Conservation (phyloP, 2,113 vertebrate species). For the Atlantisia rogersi region DNA sequence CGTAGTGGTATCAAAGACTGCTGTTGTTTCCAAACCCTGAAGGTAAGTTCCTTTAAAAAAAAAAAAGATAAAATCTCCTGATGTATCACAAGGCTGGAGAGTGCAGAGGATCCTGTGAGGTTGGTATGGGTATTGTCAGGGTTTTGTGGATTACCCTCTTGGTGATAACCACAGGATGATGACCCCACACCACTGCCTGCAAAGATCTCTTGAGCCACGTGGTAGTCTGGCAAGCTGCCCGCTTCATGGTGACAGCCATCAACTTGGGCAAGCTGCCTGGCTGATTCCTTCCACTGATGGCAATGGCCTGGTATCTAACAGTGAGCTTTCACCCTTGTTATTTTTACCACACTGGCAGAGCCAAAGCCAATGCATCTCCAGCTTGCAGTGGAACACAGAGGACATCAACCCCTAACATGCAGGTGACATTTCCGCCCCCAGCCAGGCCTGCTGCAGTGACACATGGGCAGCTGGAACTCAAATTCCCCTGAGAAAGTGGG, state of each 20-base stretch:
- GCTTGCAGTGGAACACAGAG: background rate
- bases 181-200: background rate
- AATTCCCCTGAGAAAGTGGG: background rate
- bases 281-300: background rate
- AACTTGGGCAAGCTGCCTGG: background rate
- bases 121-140: background rate
- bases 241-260: background rate
- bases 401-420: background rate
- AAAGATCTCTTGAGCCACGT: background rate
- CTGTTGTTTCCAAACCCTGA: constrained; percentile 81
- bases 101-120: background rate
- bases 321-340: background rate
- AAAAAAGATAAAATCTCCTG: background rate
- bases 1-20: constrained; percentile 72
- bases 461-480: background rate
- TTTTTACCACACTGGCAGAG: background rate
- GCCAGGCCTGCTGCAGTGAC: background rate
- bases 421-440: background rate
- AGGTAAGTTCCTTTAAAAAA: constrained; percentile 75
- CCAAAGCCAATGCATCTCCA: background rate
- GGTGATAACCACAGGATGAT: accelerated
- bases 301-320: background rate
- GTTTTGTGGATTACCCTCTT: background rate
- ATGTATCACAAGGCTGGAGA: background rate
- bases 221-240: background rate